Conservation (phyloP, 2,113 vertebrate genomes). For the Amphiprion ocellaris region DNA sequence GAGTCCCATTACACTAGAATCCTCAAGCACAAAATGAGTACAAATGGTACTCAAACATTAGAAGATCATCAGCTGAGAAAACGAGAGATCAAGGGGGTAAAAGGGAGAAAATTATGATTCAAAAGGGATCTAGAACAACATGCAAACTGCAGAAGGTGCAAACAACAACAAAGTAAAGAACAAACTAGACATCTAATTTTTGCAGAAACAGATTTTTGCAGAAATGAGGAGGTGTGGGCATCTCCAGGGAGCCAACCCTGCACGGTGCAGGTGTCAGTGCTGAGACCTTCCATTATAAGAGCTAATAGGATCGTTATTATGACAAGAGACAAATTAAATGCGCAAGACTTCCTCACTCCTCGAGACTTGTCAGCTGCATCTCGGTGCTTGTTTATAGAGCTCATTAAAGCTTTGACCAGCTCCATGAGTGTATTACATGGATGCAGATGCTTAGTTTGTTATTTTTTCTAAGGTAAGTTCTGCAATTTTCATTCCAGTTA, state of each 20-base stretch:
- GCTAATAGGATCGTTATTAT: slow-evolving; percentile 44
- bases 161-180: neutral
- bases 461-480: neutral
- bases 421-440: neutral
- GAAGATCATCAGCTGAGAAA: neutral
- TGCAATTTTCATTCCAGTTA: neutral
- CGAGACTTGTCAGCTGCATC: slow-evolving; percentile 21
- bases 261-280: slow-evolving; percentile 39
- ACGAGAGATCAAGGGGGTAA: neutral
- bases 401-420: slow-evolving; percentile 34
- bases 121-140: neutral
- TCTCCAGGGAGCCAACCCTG: slow-evolving; percentile 9
- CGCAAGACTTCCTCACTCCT: slow-evolving; percentile 21
- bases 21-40: neutral
- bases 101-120: neutral
- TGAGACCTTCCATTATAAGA: slow-evolving; percentile 51
- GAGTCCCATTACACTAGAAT: neutral
- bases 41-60: neutral
- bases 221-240: neutral
- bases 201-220: neutral
- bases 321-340: slow-evolving; percentile 54
- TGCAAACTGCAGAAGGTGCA: neutral
- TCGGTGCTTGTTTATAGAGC: slow-evolving; percentile 1
- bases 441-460: neutral
- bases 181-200: neutral